phyloP scores from a whole-genome alignment of 2,888 invertebrate species.

The Phaonia tiefii region DNA sequence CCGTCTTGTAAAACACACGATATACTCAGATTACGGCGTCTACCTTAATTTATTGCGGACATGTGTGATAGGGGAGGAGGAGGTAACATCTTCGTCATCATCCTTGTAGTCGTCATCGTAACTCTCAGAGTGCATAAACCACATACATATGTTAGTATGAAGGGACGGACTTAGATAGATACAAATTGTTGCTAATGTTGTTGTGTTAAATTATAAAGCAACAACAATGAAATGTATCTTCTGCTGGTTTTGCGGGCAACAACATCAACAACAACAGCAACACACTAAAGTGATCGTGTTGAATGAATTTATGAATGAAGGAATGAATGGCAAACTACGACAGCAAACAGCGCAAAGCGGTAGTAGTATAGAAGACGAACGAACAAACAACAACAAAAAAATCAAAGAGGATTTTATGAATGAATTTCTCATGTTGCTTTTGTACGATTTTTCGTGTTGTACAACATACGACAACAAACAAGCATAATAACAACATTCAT shows the following conservation, averaged over 20 bases:
- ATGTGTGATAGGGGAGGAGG: too few species aligned
- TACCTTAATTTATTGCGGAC: too few species aligned
- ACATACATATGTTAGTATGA: too few species aligned
- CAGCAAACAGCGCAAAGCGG: neutral
- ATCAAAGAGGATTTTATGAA: constrained; percentile 72
- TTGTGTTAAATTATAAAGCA: constrained; percentile 19
- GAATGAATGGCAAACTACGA: too few species aligned
- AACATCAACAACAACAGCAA: neutral
- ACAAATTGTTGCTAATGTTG: constrained; percentile 26
- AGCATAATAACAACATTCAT: neutral
- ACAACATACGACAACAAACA: constrained; percentile 8
- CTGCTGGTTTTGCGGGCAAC: constrained; percentile 17
- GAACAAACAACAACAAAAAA: constrained; percentile 31
- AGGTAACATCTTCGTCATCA: too few species aligned
- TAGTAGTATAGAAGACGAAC: neutral
- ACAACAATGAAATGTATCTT: constrained; percentile 9
- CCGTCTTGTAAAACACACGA: too few species aligned
- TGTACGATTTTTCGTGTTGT: constrained; percentile 70
- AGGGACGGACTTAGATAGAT: neutral
- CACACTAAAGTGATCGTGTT: constrained; percentile 36
- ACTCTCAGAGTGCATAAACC: too few species aligned
- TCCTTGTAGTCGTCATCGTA: too few species aligned
- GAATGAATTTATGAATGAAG: constrained; percentile 33
- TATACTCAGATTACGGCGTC: too few species aligned
- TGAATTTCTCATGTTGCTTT: constrained; percentile 79